Percentiles rank a stretch among this genome's conserved stretches.
Conservation (phyloP, 2,888 invertebrate species). For the Labia minor region DNA sequence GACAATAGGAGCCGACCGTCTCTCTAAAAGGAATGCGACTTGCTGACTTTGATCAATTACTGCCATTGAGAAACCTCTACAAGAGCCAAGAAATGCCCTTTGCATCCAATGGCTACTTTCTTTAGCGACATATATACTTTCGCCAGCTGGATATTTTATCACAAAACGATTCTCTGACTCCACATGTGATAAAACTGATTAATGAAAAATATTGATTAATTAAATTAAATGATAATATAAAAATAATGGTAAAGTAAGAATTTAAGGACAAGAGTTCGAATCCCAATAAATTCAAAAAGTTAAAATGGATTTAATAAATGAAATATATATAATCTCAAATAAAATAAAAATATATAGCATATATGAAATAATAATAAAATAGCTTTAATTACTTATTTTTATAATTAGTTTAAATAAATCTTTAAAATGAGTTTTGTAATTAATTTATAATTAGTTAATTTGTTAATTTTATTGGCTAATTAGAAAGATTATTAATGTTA, state of each 20-base stretch:
- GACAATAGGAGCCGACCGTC: constrained; percentile 57
- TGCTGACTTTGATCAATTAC: constrained; percentile 73
- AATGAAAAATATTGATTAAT: constrained; percentile 25
- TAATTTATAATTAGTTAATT: too few relatives aligned
- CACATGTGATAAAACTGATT: constrained; percentile 46
- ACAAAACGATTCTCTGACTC: constrained; percentile 63
- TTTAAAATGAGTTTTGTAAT: too few relatives aligned
- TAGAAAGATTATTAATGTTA: too few relatives aligned
- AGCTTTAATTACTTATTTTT: too few relatives aligned
- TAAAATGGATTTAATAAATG: not conserved
- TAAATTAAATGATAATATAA: too few relatives aligned
- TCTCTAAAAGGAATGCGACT: constrained; percentile 61
- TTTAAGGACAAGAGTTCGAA: too few relatives aligned
- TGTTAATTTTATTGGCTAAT: too few relatives aligned
- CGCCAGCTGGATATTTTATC: constrained; percentile 58
- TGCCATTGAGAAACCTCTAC: constrained; percentile 64
- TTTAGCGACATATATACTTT: constrained; percentile 62
- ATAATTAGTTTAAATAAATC: too few relatives aligned
- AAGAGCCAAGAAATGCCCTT: constrained; percentile 59
- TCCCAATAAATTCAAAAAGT: not conserved
- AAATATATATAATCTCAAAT: not conserved
- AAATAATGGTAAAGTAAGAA: too few relatives aligned
- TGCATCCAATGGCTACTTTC: constrained; percentile 52
- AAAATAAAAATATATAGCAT: not conserved
- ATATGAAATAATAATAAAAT: not conserved